Percentiles rank a stretch among this genome's conserved stretches.
phyloP scores from a whole-genome alignment of 2,113 vertebrate species.

The Barnardius zonarius region DNA sequence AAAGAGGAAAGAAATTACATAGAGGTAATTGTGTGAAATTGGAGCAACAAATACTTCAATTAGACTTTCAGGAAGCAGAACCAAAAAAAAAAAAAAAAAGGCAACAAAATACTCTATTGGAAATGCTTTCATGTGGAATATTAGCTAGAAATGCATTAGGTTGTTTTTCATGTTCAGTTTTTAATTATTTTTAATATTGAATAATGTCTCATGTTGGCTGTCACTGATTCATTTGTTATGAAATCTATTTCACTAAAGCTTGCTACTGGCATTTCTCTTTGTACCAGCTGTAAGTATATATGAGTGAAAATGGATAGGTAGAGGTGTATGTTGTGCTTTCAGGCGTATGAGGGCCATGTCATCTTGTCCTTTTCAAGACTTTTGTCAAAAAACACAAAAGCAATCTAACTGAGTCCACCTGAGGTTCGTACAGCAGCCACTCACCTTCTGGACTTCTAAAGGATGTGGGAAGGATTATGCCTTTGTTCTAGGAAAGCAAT shows the following conservation, averaged over 20 bases:
- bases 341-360: background rate
- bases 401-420: background rate
- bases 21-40: background rate
- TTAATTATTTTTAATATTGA: background rate
- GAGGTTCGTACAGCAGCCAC: background rate
- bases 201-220: background rate
- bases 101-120: background rate
- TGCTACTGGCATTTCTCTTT: background rate
- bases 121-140: background rate
- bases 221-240: background rate
- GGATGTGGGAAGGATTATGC: background rate
- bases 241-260: background rate
- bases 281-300: background rate
- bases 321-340: background rate
- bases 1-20: background rate
- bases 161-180: background rate
- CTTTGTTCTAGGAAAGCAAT: background rate
- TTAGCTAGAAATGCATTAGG: background rate
- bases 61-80: background rate
- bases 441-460: background rate
- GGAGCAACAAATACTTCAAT: background rate
- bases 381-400: background rate
- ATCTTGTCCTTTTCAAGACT: background rate
- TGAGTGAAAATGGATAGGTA: background rate
- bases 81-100: background rate